These are phyloP conservation scores for Diploptera punctata DNA, from an alignment of 2,888 invertebrate genomes.

Conservation along the genomic window DNA sequence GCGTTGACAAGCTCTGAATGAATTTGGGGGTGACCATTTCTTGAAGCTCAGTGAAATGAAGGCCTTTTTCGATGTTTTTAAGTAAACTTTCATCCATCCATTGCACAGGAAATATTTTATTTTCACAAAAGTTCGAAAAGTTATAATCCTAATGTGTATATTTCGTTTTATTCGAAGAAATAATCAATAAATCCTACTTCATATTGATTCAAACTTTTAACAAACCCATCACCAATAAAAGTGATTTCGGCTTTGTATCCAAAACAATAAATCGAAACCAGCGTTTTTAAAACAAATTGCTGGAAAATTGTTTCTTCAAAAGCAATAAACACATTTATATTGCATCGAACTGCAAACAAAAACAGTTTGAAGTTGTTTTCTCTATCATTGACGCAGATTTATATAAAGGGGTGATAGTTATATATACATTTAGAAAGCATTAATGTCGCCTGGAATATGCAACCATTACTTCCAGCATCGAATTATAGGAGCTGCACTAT, in stretches of 20 bases:
- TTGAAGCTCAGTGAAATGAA: too few species aligned
- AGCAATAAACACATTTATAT: not conserved
- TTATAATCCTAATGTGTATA: too few species aligned
- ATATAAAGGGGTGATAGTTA: not conserved
- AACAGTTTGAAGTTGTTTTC: not conserved
- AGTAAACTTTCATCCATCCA: too few species aligned
- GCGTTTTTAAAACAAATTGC: not conserved
- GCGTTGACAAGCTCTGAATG: too few species aligned
- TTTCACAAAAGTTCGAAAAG: too few species aligned
- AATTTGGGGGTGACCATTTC: too few species aligned
- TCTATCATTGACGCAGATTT: not conserved
- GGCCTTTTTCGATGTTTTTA: too few species aligned
- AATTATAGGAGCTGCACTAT: not conserved
- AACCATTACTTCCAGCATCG: not conserved
- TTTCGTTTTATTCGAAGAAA: too few species aligned
- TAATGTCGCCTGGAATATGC: not conserved
- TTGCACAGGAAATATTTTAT: too few species aligned
- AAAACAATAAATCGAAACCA: not conserved
- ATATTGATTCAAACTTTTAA: too few species aligned
- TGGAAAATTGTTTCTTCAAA: not conserved
- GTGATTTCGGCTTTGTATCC: not conserved
- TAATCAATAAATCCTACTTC: too few species aligned
- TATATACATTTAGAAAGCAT: not conserved
- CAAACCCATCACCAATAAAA: too few species aligned
- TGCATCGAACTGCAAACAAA: not conserved